Evolutionary conservation across 2,797 vertebrate genomes (phyloP), one percentile per base, ranked within the genome.

Genomic region (Ptychobarbus kaznakovi): DNA sequence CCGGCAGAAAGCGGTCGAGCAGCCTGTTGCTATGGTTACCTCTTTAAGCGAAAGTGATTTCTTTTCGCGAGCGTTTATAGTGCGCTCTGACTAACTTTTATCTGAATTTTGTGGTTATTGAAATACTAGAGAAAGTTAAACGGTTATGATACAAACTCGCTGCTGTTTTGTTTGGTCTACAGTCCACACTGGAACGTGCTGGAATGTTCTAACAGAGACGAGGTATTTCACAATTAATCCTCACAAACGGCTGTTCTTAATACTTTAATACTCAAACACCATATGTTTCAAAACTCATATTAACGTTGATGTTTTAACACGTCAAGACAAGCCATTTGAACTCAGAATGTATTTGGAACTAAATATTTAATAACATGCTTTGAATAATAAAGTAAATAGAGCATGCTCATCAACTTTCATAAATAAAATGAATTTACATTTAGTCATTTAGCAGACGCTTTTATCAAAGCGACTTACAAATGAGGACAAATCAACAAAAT

Each of bases 221-320:
- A 56, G 18, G 49, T 56, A 76, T 76, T 56, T 76, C 20, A 56
- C 32, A n/a, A 76, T 53, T 75, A 75, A 22, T 38, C 20, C 32
- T 56, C 28, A 53, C 72, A 51, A 20, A 22, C 10, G 3, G 16
- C 46, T 12, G 28, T 6, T 53, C 6, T 9, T 16, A 73, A 73
- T 32, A 49, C 1, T 74, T 49, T 20, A 32, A 69, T 11, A 74
- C 42, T 49, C 13, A 46, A 73, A 76, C 32, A 76, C 5, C 46
- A 53, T 11, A 18, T 20, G 46, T 75, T 75, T 53, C 28, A 53
- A 53, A 75, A 75, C 18, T 7, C 49, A 74, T 51, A 28, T 51
- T 51, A 22, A 9, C 32, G 35, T 11, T 35, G 0, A n/a, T 58
- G 18, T 42, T 25, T 40, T 25, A 9, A 10, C 46, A 25, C 61